Percentiles rank a stretch among this genome's conserved stretches.
Evolutionary conservation across 2,888 invertebrate species (phyloP).

Genomic region (Dilophus febrilis): DNA sequence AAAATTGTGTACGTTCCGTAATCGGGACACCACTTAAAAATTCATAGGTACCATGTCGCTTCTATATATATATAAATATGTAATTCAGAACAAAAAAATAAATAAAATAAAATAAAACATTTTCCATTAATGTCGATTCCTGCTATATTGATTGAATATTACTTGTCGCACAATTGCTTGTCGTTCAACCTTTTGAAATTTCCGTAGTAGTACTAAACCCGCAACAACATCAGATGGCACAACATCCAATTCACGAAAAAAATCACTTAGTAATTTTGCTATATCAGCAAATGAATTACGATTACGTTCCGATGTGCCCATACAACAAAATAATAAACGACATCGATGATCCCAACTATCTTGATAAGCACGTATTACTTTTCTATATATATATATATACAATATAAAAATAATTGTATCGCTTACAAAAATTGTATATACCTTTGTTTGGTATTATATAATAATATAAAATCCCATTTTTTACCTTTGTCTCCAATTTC

Average conservation of each 20-base stretch:
- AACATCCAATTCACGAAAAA: slow-evolving; percentile 74
- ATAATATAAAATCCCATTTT: neutral
- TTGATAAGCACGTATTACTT: slow-evolving; percentile 71
- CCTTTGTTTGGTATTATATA: neutral
- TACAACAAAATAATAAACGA: slow-evolving; percentile 65
- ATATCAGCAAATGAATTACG: slow-evolving; percentile 75
- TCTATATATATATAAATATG: too few relatives aligned
- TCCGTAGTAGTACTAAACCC: slow-evolving; percentile 59
- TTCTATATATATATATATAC: slow-evolving; percentile 35
- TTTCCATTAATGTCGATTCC: too few relatives aligned
- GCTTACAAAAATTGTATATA: neutral
- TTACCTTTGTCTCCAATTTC: slow-evolving; percentile 72
- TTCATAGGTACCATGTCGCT: slow-evolving; percentile 66
- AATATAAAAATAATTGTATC: neutral
- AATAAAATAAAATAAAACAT: slow-evolving; percentile 4
- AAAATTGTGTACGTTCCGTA: slow-evolving; percentile 63
- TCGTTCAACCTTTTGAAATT: slow-evolving; percentile 62
- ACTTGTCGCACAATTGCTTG: slow-evolving; percentile 55
- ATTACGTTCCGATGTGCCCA: slow-evolving; percentile 55
- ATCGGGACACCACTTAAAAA: slow-evolving; percentile 73
- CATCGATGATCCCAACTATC: slow-evolving; percentile 78
- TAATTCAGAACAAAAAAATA: slow-evolving; percentile 11
- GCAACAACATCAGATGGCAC: slow-evolving; percentile 78
- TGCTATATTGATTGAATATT: slow-evolving; percentile 8
- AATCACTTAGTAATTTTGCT: slow-evolving; percentile 65